phyloP scores from a whole-genome alignment of 1,140 invertebrate genomes.

The Trichoplusia ni region DNA sequence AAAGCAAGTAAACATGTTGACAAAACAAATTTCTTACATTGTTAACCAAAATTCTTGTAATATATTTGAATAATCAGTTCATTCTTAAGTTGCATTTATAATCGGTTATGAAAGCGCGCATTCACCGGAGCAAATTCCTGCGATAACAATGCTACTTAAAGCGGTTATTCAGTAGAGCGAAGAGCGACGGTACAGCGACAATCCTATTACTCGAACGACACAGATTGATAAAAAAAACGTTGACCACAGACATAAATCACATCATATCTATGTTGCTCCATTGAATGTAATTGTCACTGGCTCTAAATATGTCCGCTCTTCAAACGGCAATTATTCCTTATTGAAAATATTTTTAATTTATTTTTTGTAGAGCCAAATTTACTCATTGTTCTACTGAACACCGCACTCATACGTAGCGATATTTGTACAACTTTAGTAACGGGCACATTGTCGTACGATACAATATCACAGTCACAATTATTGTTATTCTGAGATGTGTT shows the following conservation, averaged over 20 bases:
- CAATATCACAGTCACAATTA: constrained; percentile 27
- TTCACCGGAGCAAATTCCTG: too few relatives aligned
- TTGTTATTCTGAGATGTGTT: constrained; percentile 30
- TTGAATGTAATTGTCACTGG: background rate
- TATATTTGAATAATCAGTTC: too few relatives aligned
- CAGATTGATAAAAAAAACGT: background rate
- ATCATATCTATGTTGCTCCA: background rate
- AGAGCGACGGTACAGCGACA: background rate
- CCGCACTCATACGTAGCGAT: constrained; percentile 7
- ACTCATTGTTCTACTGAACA: constrained; percentile 11
- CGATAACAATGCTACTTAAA: background rate
- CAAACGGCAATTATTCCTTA: background rate
- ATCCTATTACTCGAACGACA: background rate
- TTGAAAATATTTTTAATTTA: background rate
- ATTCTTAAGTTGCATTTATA: too few relatives aligned
- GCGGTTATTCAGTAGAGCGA: background rate
- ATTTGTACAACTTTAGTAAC: constrained; percentile 31
- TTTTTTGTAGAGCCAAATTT: background rate
- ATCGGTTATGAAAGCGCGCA: too few relatives aligned
- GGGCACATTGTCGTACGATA: constrained; percentile 24
- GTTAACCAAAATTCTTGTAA: too few relatives aligned
- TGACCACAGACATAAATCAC: background rate
- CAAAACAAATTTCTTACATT: too few relatives aligned
- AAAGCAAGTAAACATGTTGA: too few relatives aligned
- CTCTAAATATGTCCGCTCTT: background rate